Percentiles rank a stretch among this genome's conserved stretches.
Conservation (phyloP, 2,797 vertebrate genomes). For the Pithecia hirsuta region DNA sequence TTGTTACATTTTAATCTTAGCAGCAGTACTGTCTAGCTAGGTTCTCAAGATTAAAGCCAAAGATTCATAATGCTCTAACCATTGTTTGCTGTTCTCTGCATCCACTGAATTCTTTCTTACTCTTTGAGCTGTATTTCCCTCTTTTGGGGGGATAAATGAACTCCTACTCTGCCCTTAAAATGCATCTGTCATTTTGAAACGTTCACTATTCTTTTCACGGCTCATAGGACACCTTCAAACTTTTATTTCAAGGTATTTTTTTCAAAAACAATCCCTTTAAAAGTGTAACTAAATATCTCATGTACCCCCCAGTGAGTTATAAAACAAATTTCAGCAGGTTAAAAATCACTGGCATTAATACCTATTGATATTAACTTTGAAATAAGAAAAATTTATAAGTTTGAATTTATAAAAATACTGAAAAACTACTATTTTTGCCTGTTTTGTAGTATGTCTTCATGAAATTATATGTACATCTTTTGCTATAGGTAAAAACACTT, state of each 20-base stretch:
- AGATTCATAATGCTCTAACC: no score
- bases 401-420: background rate
- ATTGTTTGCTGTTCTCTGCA: no score
- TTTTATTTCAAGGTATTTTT: background rate
- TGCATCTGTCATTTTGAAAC: background rate
- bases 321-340: background rate
- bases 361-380: background rate
- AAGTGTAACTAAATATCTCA: background rate
- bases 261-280: background rate
- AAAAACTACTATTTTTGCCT: background rate
- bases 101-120: background rate
- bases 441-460: background rate
- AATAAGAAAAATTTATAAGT: background rate
- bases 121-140: background rate
- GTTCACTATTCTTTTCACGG: background rate
- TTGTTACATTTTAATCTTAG: background rate
- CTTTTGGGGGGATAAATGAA: background rate
- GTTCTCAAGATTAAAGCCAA: background rate
- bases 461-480: background rate
- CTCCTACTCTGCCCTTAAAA: background rate
- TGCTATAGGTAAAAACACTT: background rate
- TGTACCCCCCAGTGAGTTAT: background rate
- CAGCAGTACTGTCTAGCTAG: background rate
- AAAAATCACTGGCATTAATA: background rate
- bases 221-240: background rate